Evolutionary conservation across 2,888 invertebrate genomes (phyloP), one percentile per base, ranked within the genome.

Genomic region (Drosophila kuntzei): DNA sequence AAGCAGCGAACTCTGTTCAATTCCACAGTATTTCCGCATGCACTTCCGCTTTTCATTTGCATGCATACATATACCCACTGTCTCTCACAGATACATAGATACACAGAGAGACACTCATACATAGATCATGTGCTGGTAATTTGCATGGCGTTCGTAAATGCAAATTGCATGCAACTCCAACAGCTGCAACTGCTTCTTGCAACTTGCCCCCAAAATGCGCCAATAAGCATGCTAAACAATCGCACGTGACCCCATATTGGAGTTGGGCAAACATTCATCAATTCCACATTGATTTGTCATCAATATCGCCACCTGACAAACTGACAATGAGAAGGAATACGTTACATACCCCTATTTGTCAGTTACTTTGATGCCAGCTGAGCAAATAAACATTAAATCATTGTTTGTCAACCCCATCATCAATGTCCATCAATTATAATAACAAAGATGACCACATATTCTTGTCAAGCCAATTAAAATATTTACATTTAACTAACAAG

Each of bases 141-240:
- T 74, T 75, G 72, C 76, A 76, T 76, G 54, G 51, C 55, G 55
- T 76, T 76, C 61, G 72, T 39, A 61, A 66, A 73, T 84, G 84
- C 68, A 81, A 82, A 81, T 81, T 60, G 61, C 39, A 49, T 62
- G 71, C 75, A 75, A 49, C 66, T 63, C 43, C 54, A 34, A 36
- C 57, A 36, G 41, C 34, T 41, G 25, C 37, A 29, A 11, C 39
- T 36, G 14, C 47, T 44, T 22, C 59, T 25, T 63, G 53, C 54
- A 43, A 11, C 57, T 58, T 46, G 47, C 44, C 25, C 37, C 64
- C 68, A 66, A 85, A 87, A 76, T 79, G 73, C 68, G 43, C 71
- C 88, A 87, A 84, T 84, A 84, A 83, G 80, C 74, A 86, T 88
- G 87, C 87, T 88, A 85, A 85, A 68, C 80, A 80, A 73, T 73